Evolutionary conservation across 1,140 invertebrate species (phyloP).

Genomic region (Brachionus paranguensis): DNA sequence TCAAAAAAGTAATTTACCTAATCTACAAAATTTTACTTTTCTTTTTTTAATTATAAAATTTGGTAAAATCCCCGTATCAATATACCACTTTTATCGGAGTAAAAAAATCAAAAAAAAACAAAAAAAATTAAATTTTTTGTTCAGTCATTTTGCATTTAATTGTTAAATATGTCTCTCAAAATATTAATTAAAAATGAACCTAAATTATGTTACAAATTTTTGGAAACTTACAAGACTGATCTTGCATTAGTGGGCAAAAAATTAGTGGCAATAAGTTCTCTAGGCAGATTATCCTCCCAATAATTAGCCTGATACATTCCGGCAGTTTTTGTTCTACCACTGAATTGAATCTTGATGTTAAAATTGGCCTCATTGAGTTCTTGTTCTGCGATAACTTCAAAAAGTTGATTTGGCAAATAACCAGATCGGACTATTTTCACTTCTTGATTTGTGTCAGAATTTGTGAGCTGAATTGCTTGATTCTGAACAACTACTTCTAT

Average conservation of each 20-base stretch:
- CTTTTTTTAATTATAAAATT: too few relatives aligned
- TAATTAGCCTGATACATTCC: not conserved
- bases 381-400: not conserved
- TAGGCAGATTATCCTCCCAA: not conserved
- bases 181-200: too few relatives aligned
- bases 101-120: too few relatives aligned
- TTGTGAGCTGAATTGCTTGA: not conserved
- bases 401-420: constrained; percentile 19
- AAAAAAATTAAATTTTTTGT: too few relatives aligned
- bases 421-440: not conserved
- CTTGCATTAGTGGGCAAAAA: constrained; percentile 16
- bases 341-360: not conserved
- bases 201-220: too few relatives aligned
- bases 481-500: not conserved
- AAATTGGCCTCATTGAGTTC: not conserved
- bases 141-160: too few relatives aligned
- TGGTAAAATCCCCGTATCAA: too few relatives aligned
- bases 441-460: not conserved
- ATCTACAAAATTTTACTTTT: too few relatives aligned
- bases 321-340: not conserved
- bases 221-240: constrained; percentile 9
- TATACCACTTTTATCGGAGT: too few relatives aligned
- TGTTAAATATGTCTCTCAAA: too few relatives aligned
- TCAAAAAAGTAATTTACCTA: too few relatives aligned
- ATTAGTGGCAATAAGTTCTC: constrained; percentile 9